Evolutionary conservation across 1,140 invertebrate genomes (phyloP).

Genomic region (Sycophaga agraensis): DNA sequence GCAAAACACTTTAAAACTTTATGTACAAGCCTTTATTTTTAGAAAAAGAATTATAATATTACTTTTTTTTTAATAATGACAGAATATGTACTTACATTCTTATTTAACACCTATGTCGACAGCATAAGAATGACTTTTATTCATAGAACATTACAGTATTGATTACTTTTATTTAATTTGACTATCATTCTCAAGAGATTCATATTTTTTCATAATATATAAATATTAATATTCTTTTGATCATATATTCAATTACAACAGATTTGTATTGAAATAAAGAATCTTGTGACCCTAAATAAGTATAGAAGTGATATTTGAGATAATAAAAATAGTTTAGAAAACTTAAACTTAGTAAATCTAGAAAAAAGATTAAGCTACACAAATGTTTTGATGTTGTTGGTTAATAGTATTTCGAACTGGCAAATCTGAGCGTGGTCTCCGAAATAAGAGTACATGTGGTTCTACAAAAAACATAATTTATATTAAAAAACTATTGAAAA

Average conservation of each 20-base stretch:
- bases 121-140: background rate
- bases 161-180: background rate
- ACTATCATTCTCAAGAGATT: background rate
- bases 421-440: conserved; percentile 46
- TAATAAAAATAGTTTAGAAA: conserved; percentile 18
- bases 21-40: too few relatives aligned
- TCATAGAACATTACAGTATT: background rate
- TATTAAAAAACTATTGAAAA: background rate
- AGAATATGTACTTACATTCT: too few relatives aligned
- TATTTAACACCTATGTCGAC: too few relatives aligned
- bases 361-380: conserved; percentile 12
- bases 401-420: conserved; percentile 17
- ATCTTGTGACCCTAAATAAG: background rate
- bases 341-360: conserved; percentile 5
- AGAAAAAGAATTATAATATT: too few relatives aligned
- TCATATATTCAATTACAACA: background rate
- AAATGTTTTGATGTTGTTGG: conserved; percentile 23
- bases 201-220: background rate
- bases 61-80: too few relatives aligned
- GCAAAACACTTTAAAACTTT: too few relatives aligned
- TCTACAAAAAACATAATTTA: conserved; percentile 47
- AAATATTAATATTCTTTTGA: background rate
- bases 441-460: conserved; percentile 64
- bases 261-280: background rate
- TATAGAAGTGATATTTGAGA: conserved; percentile 5